Evolutionary conservation across 2,888 invertebrate genomes (phyloP), one percentile per base, ranked within the genome.

Genomic region (Lasiommata megera): DNA sequence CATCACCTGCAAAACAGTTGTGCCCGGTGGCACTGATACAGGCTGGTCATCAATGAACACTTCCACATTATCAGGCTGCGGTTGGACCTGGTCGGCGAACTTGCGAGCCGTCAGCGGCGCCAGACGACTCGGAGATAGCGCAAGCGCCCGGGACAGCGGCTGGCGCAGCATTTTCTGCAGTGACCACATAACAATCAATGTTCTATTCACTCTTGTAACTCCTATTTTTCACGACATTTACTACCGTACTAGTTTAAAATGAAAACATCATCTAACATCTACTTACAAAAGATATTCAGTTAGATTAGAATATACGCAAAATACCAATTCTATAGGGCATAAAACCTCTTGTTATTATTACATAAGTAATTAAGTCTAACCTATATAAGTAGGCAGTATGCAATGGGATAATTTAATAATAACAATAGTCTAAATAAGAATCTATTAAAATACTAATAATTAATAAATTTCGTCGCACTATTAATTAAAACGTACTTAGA

Each of bases 1-100:
- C 58, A 63, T 75, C 82, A 97, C 98, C 94, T 98, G 98, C 61
- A 99, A 90, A 18, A 99, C 97, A 43, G 99, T 99, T 29, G 98
- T 98, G 54, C 99, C 99, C 23, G 99, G 99, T 43, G 95, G 94
- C 36, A 99, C 99, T 76, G 95, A 90, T 0, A 99, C 98, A 64
- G 96, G 95, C 81, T 97, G 96, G 82, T 98, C 99, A 92, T 99
- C 98, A 72, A 99, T 96, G 88, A 99, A 99, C 46, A 99, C 96
- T 92, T 99, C 99, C 41, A 99, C 93, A 76, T 96, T 95, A 64
- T 96, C 95, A 37, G 95, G 93, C 56, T 92, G 92, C 60, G 92
- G 81, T 18, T 83, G 89, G 60, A 84, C 88, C 62, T 80, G 82
- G 58, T 84, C 86, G 46, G 93, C 90, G 67, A 86, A 90, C 69